Evolutionary conservation across 2,888 invertebrate species (phyloP), one percentile per base, ranked within the genome.

Genomic region (Diloba caeruleocephala): DNA sequence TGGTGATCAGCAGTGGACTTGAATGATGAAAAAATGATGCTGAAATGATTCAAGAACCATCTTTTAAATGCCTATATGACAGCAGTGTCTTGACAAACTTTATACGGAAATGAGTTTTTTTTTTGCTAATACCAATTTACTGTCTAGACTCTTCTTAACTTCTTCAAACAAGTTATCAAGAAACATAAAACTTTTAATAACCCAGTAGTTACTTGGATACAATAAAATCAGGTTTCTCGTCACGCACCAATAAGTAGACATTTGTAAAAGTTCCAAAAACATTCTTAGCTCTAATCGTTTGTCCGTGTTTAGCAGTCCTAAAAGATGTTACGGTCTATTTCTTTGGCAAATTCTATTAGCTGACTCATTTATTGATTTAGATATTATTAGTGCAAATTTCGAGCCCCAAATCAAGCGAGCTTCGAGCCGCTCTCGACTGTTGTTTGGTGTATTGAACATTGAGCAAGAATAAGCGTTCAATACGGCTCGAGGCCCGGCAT

Each of bases 271-370:
- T 70, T 68, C 23, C 28, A 45, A 19, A 21, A 55, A 53, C 28
- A 41, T 60, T 71, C 12, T 33, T 25, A 33, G 45, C 55, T 57
- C 52, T 63, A 65, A 64, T 39, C 71, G 53, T 57, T 72, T 72
- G 64, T 53, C 46, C 50, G 34, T 49, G 41, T 45, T 56, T 45
- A 50, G 38, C 29, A 57, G 25, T 42, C 36, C 39, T 63, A 50
- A 57, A 52, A 37, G 46, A 42, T 57, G 36, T 62, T 63, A 46
- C 42, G 41, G 43, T 58, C 33, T 43, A 31, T 60, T 54, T 43
- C 23, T 37, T 45, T 14, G 12, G 10, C 29, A 13, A 38, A 43
- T 38, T 43, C 21, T 39, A 26, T 53, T 38, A 13, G 33, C 14
- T 17, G 7, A 10, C 31, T 50, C 38, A 19, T 53, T 32, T 53